Conservation (phyloP, 2,113 vertebrate species). For the Corydoras sp. region DNA sequence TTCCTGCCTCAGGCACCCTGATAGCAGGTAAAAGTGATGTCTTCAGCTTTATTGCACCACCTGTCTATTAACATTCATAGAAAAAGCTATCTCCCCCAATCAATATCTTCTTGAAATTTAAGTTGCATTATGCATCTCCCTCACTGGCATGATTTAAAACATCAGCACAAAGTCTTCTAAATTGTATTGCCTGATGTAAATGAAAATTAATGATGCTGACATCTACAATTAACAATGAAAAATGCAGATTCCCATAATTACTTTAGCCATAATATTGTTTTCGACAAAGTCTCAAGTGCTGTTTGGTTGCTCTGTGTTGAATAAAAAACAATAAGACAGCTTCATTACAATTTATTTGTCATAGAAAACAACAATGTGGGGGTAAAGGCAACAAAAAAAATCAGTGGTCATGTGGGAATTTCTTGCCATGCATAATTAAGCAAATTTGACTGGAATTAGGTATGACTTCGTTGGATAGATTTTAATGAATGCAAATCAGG, state of each 20-base stretch:
- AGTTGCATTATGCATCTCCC: constrained; percentile 74
- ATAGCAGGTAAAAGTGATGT: constrained; percentile 70
- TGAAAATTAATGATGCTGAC: constrained; percentile 99
- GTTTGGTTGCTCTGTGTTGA: constrained; percentile 91
- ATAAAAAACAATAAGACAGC: constrained; percentile 98
- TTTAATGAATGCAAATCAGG: constrained; percentile 99
- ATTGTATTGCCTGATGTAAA: constrained; percentile 99
- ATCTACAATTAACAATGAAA: constrained; percentile 99
- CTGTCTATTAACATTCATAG: constrained; percentile 76
- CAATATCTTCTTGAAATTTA: constrained; percentile 77
- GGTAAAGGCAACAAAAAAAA: constrained; percentile 77
- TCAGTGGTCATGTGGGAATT: constrained; percentile 98
- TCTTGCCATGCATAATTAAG: constrained; percentile 99
- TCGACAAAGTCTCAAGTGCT: constrained; percentile 90
- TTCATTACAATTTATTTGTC: constrained; percentile 99
- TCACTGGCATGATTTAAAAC: constrained; percentile 90
- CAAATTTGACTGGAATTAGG: constrained; percentile 99
- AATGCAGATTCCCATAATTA: constrained; percentile 99
- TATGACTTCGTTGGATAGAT: constrained; percentile 98
- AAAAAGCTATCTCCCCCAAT: constrained; percentile 72
- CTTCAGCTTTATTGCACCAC: constrained; percentile 67
- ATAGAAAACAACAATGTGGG: constrained; percentile 88
- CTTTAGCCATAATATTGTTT: constrained; percentile 99
- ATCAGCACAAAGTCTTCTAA: constrained; percentile 99
- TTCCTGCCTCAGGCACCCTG: constrained; percentile 43